A percentile compares a stretch with the other conserved stretches of the same genome.
phyloP scores from a whole-genome alignment of 2,888 invertebrate species.

The Electrophaes corylata region DNA sequence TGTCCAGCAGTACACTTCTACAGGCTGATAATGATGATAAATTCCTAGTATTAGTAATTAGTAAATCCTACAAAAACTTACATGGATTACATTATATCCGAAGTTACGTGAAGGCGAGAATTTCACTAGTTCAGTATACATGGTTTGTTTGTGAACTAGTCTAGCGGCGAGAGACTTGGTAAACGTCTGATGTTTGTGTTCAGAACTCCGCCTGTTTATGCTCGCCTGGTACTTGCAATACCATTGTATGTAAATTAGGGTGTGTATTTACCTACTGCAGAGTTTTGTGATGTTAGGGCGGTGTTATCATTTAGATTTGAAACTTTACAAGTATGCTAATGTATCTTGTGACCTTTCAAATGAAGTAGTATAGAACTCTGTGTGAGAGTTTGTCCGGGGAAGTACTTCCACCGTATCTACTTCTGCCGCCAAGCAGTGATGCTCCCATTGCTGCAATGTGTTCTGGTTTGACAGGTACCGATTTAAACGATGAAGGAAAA shows the following conservation, averaged over 20 bases:
- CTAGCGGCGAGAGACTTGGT: conserved; percentile 3
- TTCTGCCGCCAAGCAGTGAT: too few relatives aligned
- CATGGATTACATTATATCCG: too few relatives aligned
- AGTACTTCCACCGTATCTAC: too few relatives aligned
- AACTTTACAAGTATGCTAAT: neutral
- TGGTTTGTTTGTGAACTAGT: conserved; percentile 17
- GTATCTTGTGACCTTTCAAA: neutral
- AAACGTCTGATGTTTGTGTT: conserved; percentile 28
- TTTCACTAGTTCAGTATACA: neutral
- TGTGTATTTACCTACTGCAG: neutral
- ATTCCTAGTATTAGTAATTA: too few relatives aligned
- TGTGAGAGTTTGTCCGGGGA: too few relatives aligned
- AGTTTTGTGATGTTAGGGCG: conserved; percentile 3
- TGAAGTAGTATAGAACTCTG: neutral
- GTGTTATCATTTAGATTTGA: neutral
- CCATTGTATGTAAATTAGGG: conserved; percentile 9
- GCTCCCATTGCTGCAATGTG: neutral
- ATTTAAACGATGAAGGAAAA: too few relatives aligned
- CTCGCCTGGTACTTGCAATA: conserved; percentile 16
- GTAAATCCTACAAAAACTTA: too few relatives aligned
- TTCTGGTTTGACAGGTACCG: neutral
- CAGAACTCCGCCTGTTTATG: conserved; percentile 24
- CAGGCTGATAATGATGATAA: too few relatives aligned
- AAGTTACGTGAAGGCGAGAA: too few relatives aligned
- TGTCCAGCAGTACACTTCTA: too few relatives aligned